phyloP scores from a whole-genome alignment of 2,797 vertebrate species.

The Delichon dasypus region DNA sequence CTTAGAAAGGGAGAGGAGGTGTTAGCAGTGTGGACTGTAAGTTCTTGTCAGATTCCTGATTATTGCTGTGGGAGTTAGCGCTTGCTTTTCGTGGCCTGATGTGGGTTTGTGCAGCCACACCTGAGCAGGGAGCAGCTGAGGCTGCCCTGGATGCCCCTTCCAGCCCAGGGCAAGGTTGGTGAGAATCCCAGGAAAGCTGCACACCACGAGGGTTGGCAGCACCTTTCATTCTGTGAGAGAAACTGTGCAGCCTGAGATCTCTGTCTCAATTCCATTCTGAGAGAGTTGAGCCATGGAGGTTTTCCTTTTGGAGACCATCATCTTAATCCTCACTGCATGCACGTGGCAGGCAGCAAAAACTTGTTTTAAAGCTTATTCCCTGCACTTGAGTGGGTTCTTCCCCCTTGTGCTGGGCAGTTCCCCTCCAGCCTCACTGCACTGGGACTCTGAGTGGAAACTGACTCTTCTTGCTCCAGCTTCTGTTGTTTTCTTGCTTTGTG shows the following conservation, averaged over 20 bases:
- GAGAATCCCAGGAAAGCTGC: background rate
- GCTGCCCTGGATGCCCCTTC: background rate
- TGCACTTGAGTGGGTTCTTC: background rate
- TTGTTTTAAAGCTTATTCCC: background rate
- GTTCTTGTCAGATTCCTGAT: background rate
- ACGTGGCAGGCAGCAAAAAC: background rate
- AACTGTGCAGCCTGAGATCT: background rate
- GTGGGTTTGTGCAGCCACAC: background rate
- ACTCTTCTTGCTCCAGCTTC: background rate
- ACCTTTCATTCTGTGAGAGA: background rate
- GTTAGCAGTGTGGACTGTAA: background rate
- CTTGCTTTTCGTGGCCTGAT: background rate
- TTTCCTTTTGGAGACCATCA: background rate
- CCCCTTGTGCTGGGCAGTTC: background rate
- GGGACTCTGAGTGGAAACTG: background rate
- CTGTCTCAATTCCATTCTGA: background rate
- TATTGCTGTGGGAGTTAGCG: background rate
- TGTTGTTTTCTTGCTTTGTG: slow-evolving; percentile 36
- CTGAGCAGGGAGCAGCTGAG: background rate
- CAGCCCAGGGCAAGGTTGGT: background rate
- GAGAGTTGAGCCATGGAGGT: background rate
- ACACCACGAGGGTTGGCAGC: background rate
- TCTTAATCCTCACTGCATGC: background rate
- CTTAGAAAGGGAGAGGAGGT: background rate
- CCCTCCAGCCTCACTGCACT: background rate